A percentile compares a stretch with the other conserved stretches of the same genome.
Conservation (phyloP, 2,113 vertebrate genomes). For the Patagioenas fasciata region DNA sequence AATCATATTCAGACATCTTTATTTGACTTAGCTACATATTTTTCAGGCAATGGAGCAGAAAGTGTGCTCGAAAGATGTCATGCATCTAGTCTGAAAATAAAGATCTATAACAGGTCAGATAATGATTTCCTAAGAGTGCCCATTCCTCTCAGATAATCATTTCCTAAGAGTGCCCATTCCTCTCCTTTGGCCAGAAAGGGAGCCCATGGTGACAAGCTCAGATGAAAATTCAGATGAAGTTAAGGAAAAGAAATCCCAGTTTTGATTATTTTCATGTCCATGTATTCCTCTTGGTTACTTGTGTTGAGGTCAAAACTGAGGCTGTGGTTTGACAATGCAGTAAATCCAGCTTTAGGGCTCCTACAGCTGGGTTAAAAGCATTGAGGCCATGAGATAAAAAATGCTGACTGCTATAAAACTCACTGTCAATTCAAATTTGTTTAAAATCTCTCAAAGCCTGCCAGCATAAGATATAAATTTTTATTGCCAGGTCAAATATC, state of each 20-base stretch:
- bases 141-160: not conserved
- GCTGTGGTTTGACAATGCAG: not conserved
- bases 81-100: not conserved
- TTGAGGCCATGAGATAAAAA: not conserved
- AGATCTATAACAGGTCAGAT: not conserved
- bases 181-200: not conserved
- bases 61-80: not conserved
- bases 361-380: not conserved
- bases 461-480: not conserved
- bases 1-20: not conserved
- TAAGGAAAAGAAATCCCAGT: not conserved
- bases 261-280: not conserved
- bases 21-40: not conserved
- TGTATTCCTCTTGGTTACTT: not conserved
- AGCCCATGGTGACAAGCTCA: not conserved
- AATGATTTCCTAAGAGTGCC: not conserved
- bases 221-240: not conserved
- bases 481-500: conserved; percentile 47
- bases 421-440: conserved; percentile 55
- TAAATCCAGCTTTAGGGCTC: conserved; percentile 27
- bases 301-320: not conserved
- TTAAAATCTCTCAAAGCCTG: conserved; percentile 36
- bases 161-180: not conserved
- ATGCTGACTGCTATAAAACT: conserved; percentile 43
- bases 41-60: not conserved